phyloP scores from a whole-genome alignment of 2,113 vertebrate genomes.

The Dermatemys mawii region DNA sequence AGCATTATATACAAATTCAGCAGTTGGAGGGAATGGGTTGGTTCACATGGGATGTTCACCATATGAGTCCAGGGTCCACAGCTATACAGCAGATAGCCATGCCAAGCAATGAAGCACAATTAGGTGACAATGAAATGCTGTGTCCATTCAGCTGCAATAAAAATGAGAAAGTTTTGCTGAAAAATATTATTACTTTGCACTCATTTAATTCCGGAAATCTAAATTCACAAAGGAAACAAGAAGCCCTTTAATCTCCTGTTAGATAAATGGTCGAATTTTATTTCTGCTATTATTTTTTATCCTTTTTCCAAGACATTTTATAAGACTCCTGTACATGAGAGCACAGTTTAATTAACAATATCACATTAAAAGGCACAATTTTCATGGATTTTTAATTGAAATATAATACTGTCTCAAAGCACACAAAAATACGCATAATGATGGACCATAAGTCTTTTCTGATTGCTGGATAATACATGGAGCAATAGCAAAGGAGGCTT shows the following conservation, averaged over 20 bases:
- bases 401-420: slow-evolving; percentile 55
- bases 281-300: slow-evolving; percentile 69
- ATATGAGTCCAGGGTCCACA: neutral
- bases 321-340: slow-evolving; percentile 56
- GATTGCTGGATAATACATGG: neutral
- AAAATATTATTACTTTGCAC: slow-evolving; percentile 74
- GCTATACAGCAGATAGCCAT: neutral
- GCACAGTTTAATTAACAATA: slow-evolving; percentile 71
- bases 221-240: slow-evolving; percentile 73
- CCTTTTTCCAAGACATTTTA: slow-evolving; percentile 59
- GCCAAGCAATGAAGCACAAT: neutral
- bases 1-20: neutral
- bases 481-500: neutral
- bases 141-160: slow-evolving; percentile 44
- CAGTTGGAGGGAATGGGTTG: neutral
- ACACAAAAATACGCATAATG: neutral
- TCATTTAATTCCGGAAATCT: slow-evolving; percentile 77
- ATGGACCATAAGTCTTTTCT: neutral
- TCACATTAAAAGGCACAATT: slow-evolving; percentile 69
- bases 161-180: slow-evolving; percentile 67
- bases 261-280: slow-evolving; percentile 72
- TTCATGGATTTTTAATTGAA: slow-evolving; percentile 73
- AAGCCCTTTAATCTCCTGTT: slow-evolving; percentile 62
- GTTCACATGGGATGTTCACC: neutral
- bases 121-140: slow-evolving; percentile 52